Conservation (phyloP, 2,113 vertebrate genomes). For the Amphilophus citrinellus region DNA sequence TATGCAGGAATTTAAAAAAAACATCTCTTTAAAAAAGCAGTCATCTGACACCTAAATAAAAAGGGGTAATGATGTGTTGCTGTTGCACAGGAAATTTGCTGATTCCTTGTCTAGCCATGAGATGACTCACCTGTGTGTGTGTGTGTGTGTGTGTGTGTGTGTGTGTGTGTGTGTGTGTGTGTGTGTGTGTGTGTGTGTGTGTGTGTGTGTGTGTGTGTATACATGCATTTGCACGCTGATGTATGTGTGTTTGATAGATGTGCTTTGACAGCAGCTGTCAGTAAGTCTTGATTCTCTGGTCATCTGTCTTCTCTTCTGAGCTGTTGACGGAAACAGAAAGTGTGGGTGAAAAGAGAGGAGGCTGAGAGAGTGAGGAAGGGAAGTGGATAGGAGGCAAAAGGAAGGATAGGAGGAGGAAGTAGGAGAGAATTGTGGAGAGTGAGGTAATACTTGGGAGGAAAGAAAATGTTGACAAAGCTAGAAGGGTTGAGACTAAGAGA, state of each 20-base stretch:
- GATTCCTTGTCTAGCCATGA: slow-evolving; percentile 28
- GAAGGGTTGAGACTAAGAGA: background rate
- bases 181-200: background rate
- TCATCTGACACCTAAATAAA: slow-evolving; percentile 39
- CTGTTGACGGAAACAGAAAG: slow-evolving; percentile 33
- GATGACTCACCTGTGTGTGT: slow-evolving; percentile 28
- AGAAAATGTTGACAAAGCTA: slow-evolving; percentile 4
- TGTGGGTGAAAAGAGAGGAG: slow-evolving; percentile 1
- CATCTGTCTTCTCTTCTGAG: slow-evolving; percentile 49
- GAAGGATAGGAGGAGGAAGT: background rate
- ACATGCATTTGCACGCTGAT: background rate
- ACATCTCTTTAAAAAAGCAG: slow-evolving; percentile 27
- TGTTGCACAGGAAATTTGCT: slow-evolving; percentile 42
- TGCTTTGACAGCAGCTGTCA: slow-evolving; percentile 61
- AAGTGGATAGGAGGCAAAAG: slow-evolving; percentile 7
- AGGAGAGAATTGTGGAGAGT: background rate
- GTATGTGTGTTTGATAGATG: slow-evolving; percentile 43
- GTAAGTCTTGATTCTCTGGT: slow-evolving; percentile 59
- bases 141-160: background rate
- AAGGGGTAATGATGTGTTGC: slow-evolving; percentile 38
- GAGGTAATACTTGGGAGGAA: background rate
- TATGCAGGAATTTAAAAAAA: slow-evolving; percentile 40
- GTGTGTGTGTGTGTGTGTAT: background rate
- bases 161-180: background rate
- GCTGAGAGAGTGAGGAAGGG: background rate